Percentiles rank a stretch among this genome's conserved stretches.
Conservation (phyloP, 2,888 invertebrate genomes). For the Lasioglossum figueresi region DNA sequence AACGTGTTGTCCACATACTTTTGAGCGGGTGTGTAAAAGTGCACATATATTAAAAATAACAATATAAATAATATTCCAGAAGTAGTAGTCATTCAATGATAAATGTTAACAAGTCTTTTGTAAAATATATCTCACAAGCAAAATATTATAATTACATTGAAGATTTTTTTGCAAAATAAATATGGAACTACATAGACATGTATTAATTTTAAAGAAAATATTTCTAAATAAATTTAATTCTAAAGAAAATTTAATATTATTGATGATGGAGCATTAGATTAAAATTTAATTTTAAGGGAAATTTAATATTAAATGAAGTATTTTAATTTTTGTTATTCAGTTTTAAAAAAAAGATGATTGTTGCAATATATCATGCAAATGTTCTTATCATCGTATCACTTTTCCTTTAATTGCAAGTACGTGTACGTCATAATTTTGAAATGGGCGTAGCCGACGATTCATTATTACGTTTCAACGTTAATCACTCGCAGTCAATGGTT, state of each 20-base stretch:
- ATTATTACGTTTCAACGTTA: constrained; percentile 48
- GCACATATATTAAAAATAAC: neutral
- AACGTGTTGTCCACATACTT: no score
- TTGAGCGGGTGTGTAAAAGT: no score
- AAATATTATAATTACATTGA: no score
- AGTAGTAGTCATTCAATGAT: no score
- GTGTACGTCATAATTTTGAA: constrained; percentile 32
- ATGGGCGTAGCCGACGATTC: constrained; percentile 49
- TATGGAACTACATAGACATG: no score
- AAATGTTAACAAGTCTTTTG: neutral
- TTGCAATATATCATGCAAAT: neutral
- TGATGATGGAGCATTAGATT: no score
- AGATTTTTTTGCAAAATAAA: no score
- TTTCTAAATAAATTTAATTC: no score
- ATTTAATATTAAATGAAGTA: no score
- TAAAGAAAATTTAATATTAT: no score
- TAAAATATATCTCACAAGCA: neutral
- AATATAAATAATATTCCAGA: neutral
- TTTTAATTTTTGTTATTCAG: neutral
- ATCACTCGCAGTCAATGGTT: constrained; percentile 52
- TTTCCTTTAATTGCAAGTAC: constrained; percentile 34
- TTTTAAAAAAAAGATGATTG: neutral
- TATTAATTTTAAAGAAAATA: no score
- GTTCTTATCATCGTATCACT: neutral
- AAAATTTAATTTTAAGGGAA: no score